These are phyloP conservation scores for Tenthredo scrophulariae DNA, from an alignment of 2,888 invertebrate genomes.

Conservation along the genomic window DNA sequence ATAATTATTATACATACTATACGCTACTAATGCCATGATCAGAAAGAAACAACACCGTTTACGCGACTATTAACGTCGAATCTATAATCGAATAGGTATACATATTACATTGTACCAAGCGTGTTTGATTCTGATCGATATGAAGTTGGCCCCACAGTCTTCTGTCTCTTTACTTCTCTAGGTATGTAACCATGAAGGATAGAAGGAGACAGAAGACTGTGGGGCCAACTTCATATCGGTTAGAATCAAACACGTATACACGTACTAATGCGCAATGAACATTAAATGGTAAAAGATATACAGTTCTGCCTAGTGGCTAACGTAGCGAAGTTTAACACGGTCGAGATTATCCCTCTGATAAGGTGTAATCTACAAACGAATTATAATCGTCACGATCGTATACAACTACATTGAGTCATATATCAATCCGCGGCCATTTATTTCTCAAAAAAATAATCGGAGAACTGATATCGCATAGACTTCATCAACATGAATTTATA, in stretches of 20 bases:
- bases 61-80: not conserved
- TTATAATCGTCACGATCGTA: conserved; percentile 23
- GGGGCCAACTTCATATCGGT: too few relatives aligned
- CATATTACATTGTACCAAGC: too few relatives aligned
- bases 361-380: conserved; percentile 39
- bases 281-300: not conserved
- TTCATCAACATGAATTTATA: not conserved
- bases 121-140: too few relatives aligned
- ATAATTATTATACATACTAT: not conserved
- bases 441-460: not conserved
- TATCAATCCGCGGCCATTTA: not conserved
- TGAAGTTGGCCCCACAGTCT: too few relatives aligned
- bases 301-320: not conserved
- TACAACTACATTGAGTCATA: not conserved
- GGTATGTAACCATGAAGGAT: too few relatives aligned
- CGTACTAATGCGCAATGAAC: not conserved
- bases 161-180: too few relatives aligned
- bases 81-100: not conserved
- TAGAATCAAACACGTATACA: too few relatives aligned
- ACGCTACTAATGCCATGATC: not conserved
- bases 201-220: too few relatives aligned
- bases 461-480: not conserved
- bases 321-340: conserved; percentile 7
- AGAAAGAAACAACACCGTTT: not conserved
- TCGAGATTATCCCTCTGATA: conserved; percentile 30